Base-by-base conservation (phyloP, 2,113 vertebrate genomes). In the Halichoerus grypus region DNA sequence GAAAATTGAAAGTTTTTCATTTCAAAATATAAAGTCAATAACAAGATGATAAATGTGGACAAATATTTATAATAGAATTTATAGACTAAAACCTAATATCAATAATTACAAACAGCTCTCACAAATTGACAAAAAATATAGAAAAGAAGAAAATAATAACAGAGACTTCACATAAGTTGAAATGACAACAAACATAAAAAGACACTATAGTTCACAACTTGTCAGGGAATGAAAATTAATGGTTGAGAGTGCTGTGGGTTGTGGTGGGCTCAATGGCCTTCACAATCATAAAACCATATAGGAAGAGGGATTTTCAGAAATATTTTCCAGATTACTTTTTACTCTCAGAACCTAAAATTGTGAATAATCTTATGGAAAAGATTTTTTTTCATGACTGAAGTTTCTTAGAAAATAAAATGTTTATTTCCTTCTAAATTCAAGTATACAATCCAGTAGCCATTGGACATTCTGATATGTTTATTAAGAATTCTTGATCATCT, bases 11-110 rank as follows among this genome's bases (percentile, higher is more conserved):
- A 61, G 12, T 36, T 57, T 92, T 92, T 63, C 22, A 51, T n/a
- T 82, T 85, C 8, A 82, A 92, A 92, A 63, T 87, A 53, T 86
- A 46, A 93, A 93, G 21, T 57, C 19, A 67, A 67, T 84, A 71
- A 65, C 3, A 79, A 83, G 42, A 67, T 76, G 5, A 71, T 39
- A 88, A 55, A 67, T 72, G 2, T 92, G 1, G 22, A n/a, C 4
- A 77, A 94, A 92, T 71, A 67, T 57, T 59, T 96, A 28, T 67
- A 85, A 90, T 21, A 82, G 21, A 89, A 53, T 82, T 94, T 14
- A 53, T 72, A 92, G 28, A 0, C 22, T 21, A 77, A 92, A 14
- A 11, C 18, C n/a, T 71, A 74, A 76, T 67, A 61, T 42, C 21
- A 79, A 28, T 74, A 36, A 42, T 22, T 84, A 88, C 3, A 69